These are phyloP conservation scores for Vanessa tameamea DNA, from an alignment of 1,140 invertebrate species.

Conservation along the genomic window DNA sequence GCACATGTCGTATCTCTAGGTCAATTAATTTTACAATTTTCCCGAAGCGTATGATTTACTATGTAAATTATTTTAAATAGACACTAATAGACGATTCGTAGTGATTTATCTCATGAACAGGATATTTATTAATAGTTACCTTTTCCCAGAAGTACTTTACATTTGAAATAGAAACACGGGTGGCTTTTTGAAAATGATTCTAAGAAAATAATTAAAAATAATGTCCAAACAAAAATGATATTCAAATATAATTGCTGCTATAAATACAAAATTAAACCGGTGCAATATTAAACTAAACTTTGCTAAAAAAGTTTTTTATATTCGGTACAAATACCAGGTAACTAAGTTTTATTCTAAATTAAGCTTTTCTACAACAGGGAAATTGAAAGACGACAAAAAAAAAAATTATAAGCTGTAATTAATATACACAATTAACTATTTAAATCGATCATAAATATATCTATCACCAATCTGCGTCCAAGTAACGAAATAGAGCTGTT, in stretches of 20 bases:
- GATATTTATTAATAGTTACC: conserved; percentile 3
- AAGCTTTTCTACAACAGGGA: too few relatives aligned
- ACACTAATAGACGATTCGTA: not conserved
- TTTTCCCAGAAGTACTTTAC: not conserved
- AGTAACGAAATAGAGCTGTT: too few relatives aligned
- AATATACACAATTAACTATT: too few relatives aligned
- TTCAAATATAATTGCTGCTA: not conserved
- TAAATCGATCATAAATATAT: too few relatives aligned
- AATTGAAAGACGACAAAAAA: too few relatives aligned
- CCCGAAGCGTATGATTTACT: not conserved
- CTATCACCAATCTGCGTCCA: too few relatives aligned
- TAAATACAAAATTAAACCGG: not conserved
- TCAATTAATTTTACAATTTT: not conserved
- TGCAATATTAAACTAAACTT: not conserved
- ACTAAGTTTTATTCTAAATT: not conserved
- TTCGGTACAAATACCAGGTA: not conserved
- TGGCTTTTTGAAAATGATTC: not conserved
- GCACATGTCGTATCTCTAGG: too few relatives aligned
- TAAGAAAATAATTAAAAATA: too few relatives aligned
- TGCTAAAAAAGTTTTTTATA: not conserved
- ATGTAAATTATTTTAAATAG: not conserved
- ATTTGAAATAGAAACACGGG: not conserved
- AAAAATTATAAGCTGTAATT: too few relatives aligned
- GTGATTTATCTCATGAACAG: not conserved
- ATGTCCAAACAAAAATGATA: too few relatives aligned